Evolutionary conservation across 2,888 invertebrate genomes (phyloP).

Genomic region (Drosophila meridionalis): DNA sequence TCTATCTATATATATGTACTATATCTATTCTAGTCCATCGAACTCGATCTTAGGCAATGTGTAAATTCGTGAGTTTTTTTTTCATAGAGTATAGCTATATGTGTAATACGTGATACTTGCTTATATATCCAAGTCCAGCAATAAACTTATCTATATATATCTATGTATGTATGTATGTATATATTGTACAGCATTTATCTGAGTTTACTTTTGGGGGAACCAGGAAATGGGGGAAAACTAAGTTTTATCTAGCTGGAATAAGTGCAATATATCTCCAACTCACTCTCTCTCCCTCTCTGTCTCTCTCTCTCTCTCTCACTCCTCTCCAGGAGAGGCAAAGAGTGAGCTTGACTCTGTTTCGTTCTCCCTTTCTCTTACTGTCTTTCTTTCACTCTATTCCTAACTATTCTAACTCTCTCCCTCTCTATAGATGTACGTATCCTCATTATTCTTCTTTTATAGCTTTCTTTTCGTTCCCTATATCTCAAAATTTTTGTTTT

Average conservation of each 20-base stretch:
- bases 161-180: slow-evolving; percentile 32
- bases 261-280: background rate
- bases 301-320: background rate
- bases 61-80: slow-evolving; percentile 37
- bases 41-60: slow-evolving; percentile 31
- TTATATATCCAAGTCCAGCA: slow-evolving; percentile 47
- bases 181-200: slow-evolving; percentile 41
- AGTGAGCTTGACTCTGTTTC: too few relatives aligned
- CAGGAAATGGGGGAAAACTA: background rate
- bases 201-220: background rate
- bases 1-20: background rate
- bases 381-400: background rate
- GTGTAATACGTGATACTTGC: slow-evolving; percentile 70
- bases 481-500: too few relatives aligned
- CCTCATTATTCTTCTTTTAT: too few relatives aligned
- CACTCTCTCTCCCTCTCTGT: background rate
- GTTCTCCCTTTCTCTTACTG: background rate
- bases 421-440: too few relatives aligned
- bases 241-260: background rate
- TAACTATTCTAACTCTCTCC: background rate
- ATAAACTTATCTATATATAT: slow-evolving; percentile 46
- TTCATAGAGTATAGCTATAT: slow-evolving; percentile 44
- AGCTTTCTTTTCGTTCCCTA: too few relatives aligned
- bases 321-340: background rate
- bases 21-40: slow-evolving; percentile 7